phyloP scores from a whole-genome alignment of 2,797 vertebrate genomes.

The Spinus pinus region DNA sequence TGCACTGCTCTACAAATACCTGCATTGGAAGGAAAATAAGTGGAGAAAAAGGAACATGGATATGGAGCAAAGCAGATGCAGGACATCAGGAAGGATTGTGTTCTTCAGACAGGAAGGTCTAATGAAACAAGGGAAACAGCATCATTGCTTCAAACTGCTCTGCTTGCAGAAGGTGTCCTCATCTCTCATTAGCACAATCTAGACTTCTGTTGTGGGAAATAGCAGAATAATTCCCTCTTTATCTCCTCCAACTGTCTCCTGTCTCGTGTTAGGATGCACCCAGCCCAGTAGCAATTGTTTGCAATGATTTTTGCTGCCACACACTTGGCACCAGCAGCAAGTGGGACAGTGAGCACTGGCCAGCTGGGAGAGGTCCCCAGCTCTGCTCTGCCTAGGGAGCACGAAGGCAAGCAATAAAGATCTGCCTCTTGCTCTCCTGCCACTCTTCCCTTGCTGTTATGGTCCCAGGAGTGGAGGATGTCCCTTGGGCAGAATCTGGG shows the following conservation, averaged over 20 bases:
- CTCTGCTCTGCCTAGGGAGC: background rate
- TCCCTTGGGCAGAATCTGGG: background rate
- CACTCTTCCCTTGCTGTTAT: background rate
- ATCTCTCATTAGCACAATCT: background rate
- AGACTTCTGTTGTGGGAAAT: background rate
- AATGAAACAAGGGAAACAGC: background rate
- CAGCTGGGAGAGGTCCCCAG: background rate
- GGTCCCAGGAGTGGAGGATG: background rate
- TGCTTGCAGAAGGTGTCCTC: background rate
- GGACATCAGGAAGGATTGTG: background rate
- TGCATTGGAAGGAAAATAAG: background rate
- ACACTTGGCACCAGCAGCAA: background rate
- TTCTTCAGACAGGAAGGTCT: background rate
- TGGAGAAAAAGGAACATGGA: background rate
- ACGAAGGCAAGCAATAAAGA: fast-evolving
- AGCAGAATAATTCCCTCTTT: background rate
- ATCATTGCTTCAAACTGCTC: background rate
- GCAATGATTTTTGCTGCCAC: background rate
- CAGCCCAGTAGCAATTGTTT: background rate
- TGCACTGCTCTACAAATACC: background rate
- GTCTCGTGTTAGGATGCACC: background rate
- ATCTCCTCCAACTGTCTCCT: background rate
- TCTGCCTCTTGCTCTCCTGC: background rate
- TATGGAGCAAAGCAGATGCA: background rate
- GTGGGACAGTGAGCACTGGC: background rate